Evolutionary conservation across 1,140 invertebrate species (phyloP).

Genomic region (Hydropsyche tenuis): DNA sequence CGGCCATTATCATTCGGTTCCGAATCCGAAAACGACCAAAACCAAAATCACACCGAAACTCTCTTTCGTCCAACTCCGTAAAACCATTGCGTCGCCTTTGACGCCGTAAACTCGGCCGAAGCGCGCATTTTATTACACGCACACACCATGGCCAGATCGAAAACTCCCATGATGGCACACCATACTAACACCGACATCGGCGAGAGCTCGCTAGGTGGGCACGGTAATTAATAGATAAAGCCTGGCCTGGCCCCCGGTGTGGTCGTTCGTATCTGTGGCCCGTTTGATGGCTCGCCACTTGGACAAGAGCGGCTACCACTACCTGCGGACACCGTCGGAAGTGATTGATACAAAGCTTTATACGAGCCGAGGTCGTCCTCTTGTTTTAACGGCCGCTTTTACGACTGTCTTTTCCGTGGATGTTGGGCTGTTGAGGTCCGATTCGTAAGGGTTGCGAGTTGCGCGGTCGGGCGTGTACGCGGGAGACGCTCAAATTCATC

Average conservation of each 20-base stretch:
- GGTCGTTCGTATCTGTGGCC: conserved; percentile 29
- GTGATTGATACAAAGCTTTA: conserved; percentile 45
- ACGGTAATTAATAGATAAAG: conserved; percentile 49
- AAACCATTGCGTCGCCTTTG: too few relatives aligned
- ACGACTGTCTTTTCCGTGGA: background rate
- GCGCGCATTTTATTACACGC: background rate
- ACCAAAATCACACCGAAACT: too few relatives aligned
- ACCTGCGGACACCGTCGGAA: conserved; percentile 41
- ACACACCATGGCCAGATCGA: too few relatives aligned
- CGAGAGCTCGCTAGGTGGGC: conserved; percentile 44
- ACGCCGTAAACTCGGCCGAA: too few relatives aligned
- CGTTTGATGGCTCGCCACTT: conserved; percentile 17
- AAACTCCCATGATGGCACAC: too few relatives aligned
- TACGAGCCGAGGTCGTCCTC: conserved; percentile 37
- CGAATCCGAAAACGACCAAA: too few relatives aligned
- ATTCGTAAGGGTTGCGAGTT: too few relatives aligned
- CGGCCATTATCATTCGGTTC: too few relatives aligned
- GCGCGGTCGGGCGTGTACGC: too few relatives aligned
- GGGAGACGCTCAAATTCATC: too few relatives aligned
- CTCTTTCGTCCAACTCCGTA: too few relatives aligned
- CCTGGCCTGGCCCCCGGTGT: conserved; percentile 40
- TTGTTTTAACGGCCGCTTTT: conserved; percentile 34
- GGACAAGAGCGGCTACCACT: conserved; percentile 18
- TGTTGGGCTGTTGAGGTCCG: too few relatives aligned
- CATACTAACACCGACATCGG: conserved; percentile 23